Evolutionary conservation across 2,888 invertebrate genomes (phyloP), one percentile per base, ranked within the genome.

Genomic region (Xiphydria camelus): DNA sequence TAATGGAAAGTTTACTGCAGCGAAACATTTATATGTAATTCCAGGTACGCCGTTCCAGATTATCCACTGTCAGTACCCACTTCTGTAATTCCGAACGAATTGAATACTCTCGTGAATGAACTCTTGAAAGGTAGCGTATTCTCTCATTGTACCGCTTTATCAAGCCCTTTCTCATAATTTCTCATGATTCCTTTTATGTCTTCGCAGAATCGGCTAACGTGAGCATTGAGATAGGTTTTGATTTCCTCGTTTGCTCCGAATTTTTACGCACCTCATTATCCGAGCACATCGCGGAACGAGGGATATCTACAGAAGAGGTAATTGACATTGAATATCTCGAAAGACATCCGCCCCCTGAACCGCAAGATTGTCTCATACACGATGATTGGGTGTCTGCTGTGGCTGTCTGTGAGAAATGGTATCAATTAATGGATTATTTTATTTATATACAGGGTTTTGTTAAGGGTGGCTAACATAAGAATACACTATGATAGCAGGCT

Each of bases 361-460:
- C 97, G 0, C 86, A 93, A 69, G 91, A 95, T 73, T 92, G 93
- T 70, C 79, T 98, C 54, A 82, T 92, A 73, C 96, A 97, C 66
- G 94, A 97, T 76, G 98, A 99, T 72, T 99, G 98, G 98, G 94
- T 98, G n/a, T 89, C 94, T 14, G 85, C 91, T 31, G 86, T 95
- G 0, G 85, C 88, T 59, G 81, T 85, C 26, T 78, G 80, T 49
- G 82, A 81, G 26, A 84, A 85, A 68, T 91, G 89, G 88, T 87
- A n/a, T n/a, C n/a, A n/a, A n/a, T n/a, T n/a, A n/a, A n/a, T 67
- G 62, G 50, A 48, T 37, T 32, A 35, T 35, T 3, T 23, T 41
- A 34, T 46, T 47, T 31, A 48, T 40, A 35, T n/a, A n/a, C n/a
- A n/a, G 9, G 7, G 22, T 19, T 35, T 35, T 10, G 6, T 35